Base-by-base conservation (phyloP, 1,140 invertebrate species). In the Papilio xuthus region DNA sequence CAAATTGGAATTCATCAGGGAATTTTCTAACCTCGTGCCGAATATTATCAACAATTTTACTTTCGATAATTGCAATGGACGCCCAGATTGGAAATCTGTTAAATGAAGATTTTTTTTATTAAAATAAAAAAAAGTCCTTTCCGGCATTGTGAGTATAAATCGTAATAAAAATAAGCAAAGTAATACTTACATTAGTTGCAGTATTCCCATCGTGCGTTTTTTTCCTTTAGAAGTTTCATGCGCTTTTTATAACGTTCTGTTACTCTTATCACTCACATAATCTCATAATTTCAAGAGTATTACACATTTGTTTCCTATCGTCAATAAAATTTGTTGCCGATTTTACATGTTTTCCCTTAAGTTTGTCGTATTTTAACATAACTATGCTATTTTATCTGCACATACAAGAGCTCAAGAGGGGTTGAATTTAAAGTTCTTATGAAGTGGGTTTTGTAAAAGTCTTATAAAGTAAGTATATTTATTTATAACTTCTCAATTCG, bases 1-100 rank as follows among this genome's bases (percentile, higher is more conserved):
- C 76, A 20, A 80, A 78, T 3, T 73, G 77, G 37, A 80, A 81
- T n/a, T 69, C 47, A 8, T 78, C 77, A 50, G 73, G 73, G 50
- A 75, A 75, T 53, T 75, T 75, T 60, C 73, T 53, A 10, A 56
- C 26, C 41, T 75, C 50, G 12, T 75, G 47, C 4, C 73, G 23
- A 12, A 37, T n/a, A 41, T 75, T 56, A 20, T 60, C 37, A 71
- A 12, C 15, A 18, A 47, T 42, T 42, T n/a, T 42, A 37, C 28
- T 20, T 20, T 75, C 73, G 26, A 8, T 4, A 32, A 60, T 37
- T 41, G 41, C 50, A 41, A 75, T 60, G 70, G 10, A 72, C 3
- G 70, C 41, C 44, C n/a, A 44, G 23, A 60, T 9, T 8, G 63
- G 47, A 56, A 41, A 56, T 13, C 20, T 56, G 53, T 32, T 18